Base-by-base conservation (phyloP, 2,797 vertebrate genomes). In the Taeniopygia guttata region DNA sequence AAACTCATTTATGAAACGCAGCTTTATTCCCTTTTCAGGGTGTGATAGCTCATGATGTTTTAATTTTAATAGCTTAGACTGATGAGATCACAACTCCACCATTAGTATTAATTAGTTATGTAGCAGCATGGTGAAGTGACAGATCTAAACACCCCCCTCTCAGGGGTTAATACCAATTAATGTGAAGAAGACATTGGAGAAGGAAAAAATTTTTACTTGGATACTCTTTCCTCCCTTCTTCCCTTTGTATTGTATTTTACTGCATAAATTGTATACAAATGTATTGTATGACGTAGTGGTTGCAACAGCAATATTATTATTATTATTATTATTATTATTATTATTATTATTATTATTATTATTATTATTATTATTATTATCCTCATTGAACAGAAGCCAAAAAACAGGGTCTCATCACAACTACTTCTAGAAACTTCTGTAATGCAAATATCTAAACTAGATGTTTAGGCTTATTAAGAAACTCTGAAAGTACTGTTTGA, bases 21-120 rank as follows among this genome's bases (percentile, higher is more conserved):
- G 13, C 3, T 96, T 88, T 78, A 83, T 62, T 82, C 19, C 19
- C 38, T 78, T 74, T 78, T 70, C 52, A 67, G 40, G 15, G 54
- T 32, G 20, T 67, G 68, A 92, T 59, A 84, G 21, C 52, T 87
- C 10, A 1, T 77, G 68, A 93, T 95, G 55, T 67, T 89, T 96
- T 77, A 87, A 94, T 89, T 95, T 91, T 74, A 84, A 64, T 64
- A 88, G n/a, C 21, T 79, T 64, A 77, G 56, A 68, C 64, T 94
- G 67, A 87, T 77, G 46, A 93, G 46, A 94, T 96, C 79, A 88
- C 20, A 84, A 30, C 29, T 84, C 54, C 34, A 89, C 19, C 29
- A 79, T 86, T 93, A 95, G 40, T 84, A 95, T 86, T 92, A 94
- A 93, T 92, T 95, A 89, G 34, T 67, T 88, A 73, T 51, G n/a